phyloP scores from a whole-genome alignment of 2,888 invertebrate species.

The Stramonita haemastoma region DNA sequence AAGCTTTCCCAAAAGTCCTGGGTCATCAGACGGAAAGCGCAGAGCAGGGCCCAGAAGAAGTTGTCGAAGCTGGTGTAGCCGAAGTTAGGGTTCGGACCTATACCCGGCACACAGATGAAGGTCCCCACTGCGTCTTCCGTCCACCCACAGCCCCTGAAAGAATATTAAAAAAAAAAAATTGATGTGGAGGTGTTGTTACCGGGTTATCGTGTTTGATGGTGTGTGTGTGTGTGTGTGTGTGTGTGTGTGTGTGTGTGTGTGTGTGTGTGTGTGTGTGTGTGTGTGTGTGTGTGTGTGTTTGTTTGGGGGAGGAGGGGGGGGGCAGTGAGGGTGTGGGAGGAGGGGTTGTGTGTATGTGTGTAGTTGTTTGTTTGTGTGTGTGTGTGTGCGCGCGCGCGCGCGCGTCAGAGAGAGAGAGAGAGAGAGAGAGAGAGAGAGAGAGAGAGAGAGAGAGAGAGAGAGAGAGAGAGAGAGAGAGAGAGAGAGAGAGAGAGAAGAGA shows the following conservation, averaged over 20 bases:
- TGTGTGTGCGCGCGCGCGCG: background rate
- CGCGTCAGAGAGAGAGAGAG: background rate
- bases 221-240: background rate
- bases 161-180: background rate
- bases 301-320: background rate
- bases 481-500: background rate
- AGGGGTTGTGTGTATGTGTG: background rate
- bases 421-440: constrained; percentile 2
- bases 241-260: constrained; percentile 19
- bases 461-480: constrained; percentile 21
- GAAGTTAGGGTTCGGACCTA: constrained; percentile 95
- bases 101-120: constrained; percentile 93
- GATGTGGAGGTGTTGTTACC: background rate
- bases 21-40: constrained; percentile 98
- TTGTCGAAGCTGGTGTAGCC: constrained; percentile 99
- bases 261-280: background rate
- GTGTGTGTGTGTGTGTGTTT: background rate
- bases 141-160: constrained; percentile 21
- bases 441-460: background rate
- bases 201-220: background rate
- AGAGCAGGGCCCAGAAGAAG: constrained; percentile 97
- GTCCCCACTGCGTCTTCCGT: constrained; percentile 63
- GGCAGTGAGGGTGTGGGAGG: background rate
- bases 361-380: background rate
- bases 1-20: constrained; percentile 83